Base-by-base conservation (phyloP, 2,888 invertebrate species). In the Dascillus cervinus region DNA sequence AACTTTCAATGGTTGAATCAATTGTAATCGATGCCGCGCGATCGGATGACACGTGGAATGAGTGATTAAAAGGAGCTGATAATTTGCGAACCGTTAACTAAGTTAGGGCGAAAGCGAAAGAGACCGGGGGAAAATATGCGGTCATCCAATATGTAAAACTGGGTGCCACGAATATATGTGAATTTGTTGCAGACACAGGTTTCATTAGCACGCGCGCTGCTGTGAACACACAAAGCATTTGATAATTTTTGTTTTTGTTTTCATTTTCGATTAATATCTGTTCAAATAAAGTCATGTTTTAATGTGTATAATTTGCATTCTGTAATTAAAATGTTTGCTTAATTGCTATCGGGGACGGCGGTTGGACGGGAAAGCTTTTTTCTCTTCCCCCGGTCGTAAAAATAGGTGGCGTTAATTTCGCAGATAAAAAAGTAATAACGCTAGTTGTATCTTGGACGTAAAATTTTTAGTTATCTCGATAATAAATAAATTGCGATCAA, bases 261-360 rank as follows among this genome's bases (percentile, higher is more conserved):
- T 27, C 26, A 28, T 37, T 41, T 44, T 34, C 37, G 31, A 41
- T 44, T 37, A 42, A 38, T 37, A 39, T 34, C 39, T 33, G 29
- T 32, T 34, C 31, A 34, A 34, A 43, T 37, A 41, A 39, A 36
- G 36, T 32, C 34, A n/a, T 20, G 26, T 21, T 44, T 44, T 39
- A 37, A 38, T 36, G 39, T 32, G 35, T 26, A 40, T 34, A 37
- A 41, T 47, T 47, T 47, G 38, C 41, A 43, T 45, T 34, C 29
- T 11, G 36, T 43, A 44, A 46, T 43, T 44, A 46, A 46, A 46
- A 41, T 41, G 44, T 44, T 44, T 44, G 46, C 39, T 39, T 39
- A 43, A 44, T 41, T 37, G 34, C 41, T 29, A n/a, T 15, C 12
- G 29, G 34, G 36, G 32, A 31, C 24, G 4, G 17, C 8, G 8